These are phyloP conservation scores for Tenthredo notha DNA, from an alignment of 2,888 invertebrate species.

Conservation along the genomic window DNA sequence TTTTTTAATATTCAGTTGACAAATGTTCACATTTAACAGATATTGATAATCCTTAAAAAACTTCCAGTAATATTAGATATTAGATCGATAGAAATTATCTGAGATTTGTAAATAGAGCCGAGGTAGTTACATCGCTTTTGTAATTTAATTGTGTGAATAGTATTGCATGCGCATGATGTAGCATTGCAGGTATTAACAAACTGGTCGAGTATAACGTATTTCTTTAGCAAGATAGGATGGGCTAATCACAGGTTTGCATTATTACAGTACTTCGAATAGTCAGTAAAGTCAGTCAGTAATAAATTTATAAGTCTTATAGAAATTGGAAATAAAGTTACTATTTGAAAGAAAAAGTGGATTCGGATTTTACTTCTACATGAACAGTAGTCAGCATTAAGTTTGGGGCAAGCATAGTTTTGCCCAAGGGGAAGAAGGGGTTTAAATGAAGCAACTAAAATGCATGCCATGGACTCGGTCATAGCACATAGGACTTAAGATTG, in stretches of 20 bases:
- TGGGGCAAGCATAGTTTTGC: background rate
- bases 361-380: background rate
- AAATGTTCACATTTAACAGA: background rate
- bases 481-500: conserved; percentile 36
- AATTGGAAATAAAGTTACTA: background rate
- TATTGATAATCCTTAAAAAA: background rate
- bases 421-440: conserved; percentile 54
- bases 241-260: background rate
- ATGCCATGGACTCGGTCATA: conserved; percentile 58
- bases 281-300: background rate
- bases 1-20: background rate
- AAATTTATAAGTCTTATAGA: background rate
- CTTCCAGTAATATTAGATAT: background rate
- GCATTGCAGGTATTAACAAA: conserved; percentile 26
- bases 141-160: background rate
- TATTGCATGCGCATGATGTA: conserved; percentile 32
- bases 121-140: background rate
- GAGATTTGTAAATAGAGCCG: background rate
- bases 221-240: background rate
- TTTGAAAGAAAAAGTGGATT: background rate
- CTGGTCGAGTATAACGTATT: conserved; percentile 31
- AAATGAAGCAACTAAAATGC: conserved; percentile 72
- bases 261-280: background rate
- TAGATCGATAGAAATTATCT: background rate
- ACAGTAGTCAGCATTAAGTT: background rate